Base-by-base conservation (phyloP, 2,888 invertebrate species). In the Chaitophorus viminalis region DNA sequence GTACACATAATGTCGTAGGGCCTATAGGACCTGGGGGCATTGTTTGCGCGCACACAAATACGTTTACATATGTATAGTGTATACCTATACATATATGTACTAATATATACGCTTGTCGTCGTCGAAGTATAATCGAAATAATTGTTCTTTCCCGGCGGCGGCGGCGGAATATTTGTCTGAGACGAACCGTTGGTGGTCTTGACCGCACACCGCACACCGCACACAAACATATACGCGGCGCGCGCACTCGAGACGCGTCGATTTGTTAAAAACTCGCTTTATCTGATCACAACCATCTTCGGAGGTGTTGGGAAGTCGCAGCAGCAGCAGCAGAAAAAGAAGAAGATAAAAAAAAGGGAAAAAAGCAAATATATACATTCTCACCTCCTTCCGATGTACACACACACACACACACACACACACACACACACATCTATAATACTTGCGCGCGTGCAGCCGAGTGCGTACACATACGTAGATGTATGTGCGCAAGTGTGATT, bases 201-300 rank as follows among this genome's bases (percentile, higher is more conserved):
- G 6, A 17, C 6, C 11, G 52, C 70, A 52, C 25, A 60, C 25
- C n/a, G n/a, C n/a, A n/a, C n/a, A n/a, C n/a, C n/a, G n/a, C n/a
- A n/a, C n/a, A n/a, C n/a, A n/a, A n/a, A 60, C n/a, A 11, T n/a
- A n/a, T 25, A n/a, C 9, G 29, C 5, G 31, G 78, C 39, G 39
- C 60, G 54, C 36, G 60, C 52, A 83, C 70, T 52, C 83, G 75
- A 11, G 82, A 72, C 82, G 31, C 72, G 86, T 86, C 86, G 86
- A 86, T 86, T 86, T 86, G 86, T 86, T 79, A 86, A 86, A 60
- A 78, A 86, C 86, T 79, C 79, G 86, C 72, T 60, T 86, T 86
- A 86, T 86, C 86, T 86, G 70, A n/a, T 78, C 86, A 52, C 86
- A 39, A 79, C 86, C 86, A 79, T 86, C 86, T 86, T 79, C 78